Base-by-base conservation (phyloP, 2,888 invertebrate species). In the Spodoptera exigua region DNA sequence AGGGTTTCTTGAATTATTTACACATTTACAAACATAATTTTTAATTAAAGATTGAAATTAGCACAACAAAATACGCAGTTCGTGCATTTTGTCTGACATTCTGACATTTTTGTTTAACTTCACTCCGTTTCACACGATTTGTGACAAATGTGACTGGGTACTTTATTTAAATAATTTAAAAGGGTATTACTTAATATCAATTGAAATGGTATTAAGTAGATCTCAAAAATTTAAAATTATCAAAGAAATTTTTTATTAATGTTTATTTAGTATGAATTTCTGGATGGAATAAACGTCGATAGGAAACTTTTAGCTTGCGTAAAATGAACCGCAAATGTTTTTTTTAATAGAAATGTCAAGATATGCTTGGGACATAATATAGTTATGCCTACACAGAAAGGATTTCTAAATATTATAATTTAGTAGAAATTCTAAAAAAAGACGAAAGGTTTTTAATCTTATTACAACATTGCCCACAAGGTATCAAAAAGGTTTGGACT, bases 1-100 rank as follows among this genome's bases (percentile, higher is more conserved):
- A 59, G 17, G 46, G 68, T 70, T 36, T 56, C 58, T 73, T 61
- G 61, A 58, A 52, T 65, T 76, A 80, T 83, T 73, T 79, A 81
- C 80, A 84, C 74, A 75, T 80, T 80, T 80, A 81, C 66, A 79
- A 57, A 61, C 53, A 40, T 64, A 81, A 73, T 80, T 74, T 69
- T 81, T 61, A 76, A 62, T 68, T 79, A 76, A 64, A 64, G 61
- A 48, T 49, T 69, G 57, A 79, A 82, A 83, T 80, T 80, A 84
- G 75, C 76, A 83, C 80, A 74, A 81, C 73, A 84, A 86, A 89
- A 89, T 92, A 90, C 92, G 90, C 90, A 90, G 83, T 91, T 85
- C 76, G 12, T 80, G 71, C 62, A 66, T 81, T 32, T 37, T 45
- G 45, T 69, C 69, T 87, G 88, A 87, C 88, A 87, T 86, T 87